Conservation (phyloP, 2,888 invertebrate genomes). For the Pseudoips prasinana region DNA sequence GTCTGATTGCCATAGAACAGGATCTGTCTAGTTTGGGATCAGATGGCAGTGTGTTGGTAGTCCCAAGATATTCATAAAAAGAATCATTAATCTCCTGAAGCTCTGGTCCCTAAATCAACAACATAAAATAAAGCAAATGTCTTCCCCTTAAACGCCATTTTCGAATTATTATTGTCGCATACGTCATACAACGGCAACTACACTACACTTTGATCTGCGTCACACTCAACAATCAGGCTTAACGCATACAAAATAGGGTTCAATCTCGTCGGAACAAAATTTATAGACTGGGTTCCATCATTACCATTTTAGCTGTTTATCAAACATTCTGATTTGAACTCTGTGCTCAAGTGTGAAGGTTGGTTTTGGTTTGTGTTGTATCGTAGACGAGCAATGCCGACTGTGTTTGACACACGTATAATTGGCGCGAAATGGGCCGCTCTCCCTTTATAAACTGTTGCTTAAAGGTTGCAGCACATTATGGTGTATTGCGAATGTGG, state of each 20-base stretch:
- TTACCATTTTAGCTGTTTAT: conserved; percentile 37
- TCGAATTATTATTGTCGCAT: conserved; percentile 66
- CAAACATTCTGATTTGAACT: conserved; percentile 22
- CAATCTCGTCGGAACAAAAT: conserved; percentile 38
- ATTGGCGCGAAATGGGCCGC: conserved; percentile 74
- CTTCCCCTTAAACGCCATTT: conserved; percentile 63
- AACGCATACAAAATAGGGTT: conserved; percentile 36
- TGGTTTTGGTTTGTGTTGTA: conserved; percentile 15
- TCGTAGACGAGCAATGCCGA: conserved; percentile 35
- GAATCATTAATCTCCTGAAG: too few species aligned
- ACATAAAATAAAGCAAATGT: conserved; percentile 8
- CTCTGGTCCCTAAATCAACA: neutral
- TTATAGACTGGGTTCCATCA: conserved; percentile 46
- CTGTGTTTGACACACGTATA: conserved; percentile 72
- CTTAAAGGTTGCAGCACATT: conserved; percentile 34
- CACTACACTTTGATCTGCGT: conserved; percentile 62
- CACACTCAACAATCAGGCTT: conserved; percentile 39
- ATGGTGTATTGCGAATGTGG: conserved; percentile 27
- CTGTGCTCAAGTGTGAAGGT: conserved; percentile 28
- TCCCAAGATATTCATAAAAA: too few species aligned
- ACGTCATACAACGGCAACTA: conserved; percentile 60
- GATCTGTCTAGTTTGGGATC: too few species aligned
- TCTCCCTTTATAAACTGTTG: conserved; percentile 60
- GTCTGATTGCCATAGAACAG: too few species aligned
- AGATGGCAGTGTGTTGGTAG: too few species aligned